Base-by-base conservation (phyloP, 2,797 vertebrate species). In the Hippocampus kuda region DNA sequence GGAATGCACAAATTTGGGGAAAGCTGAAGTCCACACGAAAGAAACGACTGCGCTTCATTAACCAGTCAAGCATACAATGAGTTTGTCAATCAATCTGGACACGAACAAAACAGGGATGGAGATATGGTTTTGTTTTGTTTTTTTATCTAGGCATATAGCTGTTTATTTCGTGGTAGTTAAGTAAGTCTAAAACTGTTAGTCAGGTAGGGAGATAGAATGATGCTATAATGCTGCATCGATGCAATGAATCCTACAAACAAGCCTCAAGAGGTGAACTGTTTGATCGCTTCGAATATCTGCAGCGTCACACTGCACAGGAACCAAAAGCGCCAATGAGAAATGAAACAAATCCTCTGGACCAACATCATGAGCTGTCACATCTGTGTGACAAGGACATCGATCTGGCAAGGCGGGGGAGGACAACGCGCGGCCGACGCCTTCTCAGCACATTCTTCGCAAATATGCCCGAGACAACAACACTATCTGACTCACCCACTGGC, bases 401-500 rank as follows among this genome's bases (percentile, higher is more conserved):
- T 70, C 73, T 74, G 72, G 20, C n/a, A 72, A 72, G 76, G n/a
- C 22, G n/a, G n/a, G 11, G 27, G 27, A 24, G 30, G 73, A 71
- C 38, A 56, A 68, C 72, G 27, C 69, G 72, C 71, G n/a, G 70
- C 59, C 77, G 46, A 74, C 77, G 73, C 57, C 72, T 72, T 78
- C 74, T 74, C 51, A 6, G 70, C 70, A 81, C 78, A 83, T 86
- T 88, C 81, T 83, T 82, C 83, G 78, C 65, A 72, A 26, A n/a
- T 57, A 68, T 65, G 63, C 3, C 77, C 69, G 57, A 78, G 79
- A 81, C 83, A 71, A 84, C 73, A 48, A 12, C 60, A 41, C 12
- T 20, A 41, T 16, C 12, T 3, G 79, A 85, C 84, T 86, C 93
- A 99, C 97, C 97, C 97, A 99, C 89, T 94, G 94, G 85, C 93